Evolutionary conservation across 2,113 vertebrate species (phyloP), one percentile per base, ranked within the genome.

Genomic region (Piliocolobus tephrosceles): DNA sequence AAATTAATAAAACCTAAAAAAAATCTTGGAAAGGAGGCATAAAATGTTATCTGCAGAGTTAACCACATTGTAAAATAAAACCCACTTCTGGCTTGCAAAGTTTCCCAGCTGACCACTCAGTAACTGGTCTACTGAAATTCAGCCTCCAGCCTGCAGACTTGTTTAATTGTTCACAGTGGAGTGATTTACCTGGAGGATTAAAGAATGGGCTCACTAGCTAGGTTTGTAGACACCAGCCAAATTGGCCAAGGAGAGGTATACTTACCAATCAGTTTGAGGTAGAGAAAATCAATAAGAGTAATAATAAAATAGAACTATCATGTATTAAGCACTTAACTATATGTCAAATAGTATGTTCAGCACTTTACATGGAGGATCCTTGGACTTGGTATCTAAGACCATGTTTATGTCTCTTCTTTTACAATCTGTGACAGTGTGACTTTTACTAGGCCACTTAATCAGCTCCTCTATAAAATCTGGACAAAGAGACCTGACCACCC

Each of bases 1-100:
- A 97, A 97, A 91, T 90, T 94, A 92, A 94, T 85, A 76, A 92
- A 92, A 84, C 5, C 14, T 78, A 78, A 97, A 82, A 78, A 14
- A 20, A 13, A 55, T 84, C 83, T 84, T 96, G 58, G 8, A 55
- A 82, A 73, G 66, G 10, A 95, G 27, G 14, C 17, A 81, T 88
- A 88, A 78, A 88, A 91, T 61, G 32, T 52, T 83, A 81, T 72
- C 57, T 83, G 12, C 13, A 72, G 40, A 94, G 45, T 64, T 91
- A 9, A 25, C 35, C 76, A 94, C 94, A 91, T 40, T 88, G 22
- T 87, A 94, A 94, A 97, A 93, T 55, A 79, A 96, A 92, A 12
- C 75, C 32, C 32, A 85, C 35, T 88, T 96, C 88, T 81, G 38
- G 35, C 32, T 95, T 85, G 47, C 22, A 91, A 70, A 85, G 55